Conservation (phyloP, 2,113 vertebrate genomes). For the Gnathonemus longibarbis region DNA sequence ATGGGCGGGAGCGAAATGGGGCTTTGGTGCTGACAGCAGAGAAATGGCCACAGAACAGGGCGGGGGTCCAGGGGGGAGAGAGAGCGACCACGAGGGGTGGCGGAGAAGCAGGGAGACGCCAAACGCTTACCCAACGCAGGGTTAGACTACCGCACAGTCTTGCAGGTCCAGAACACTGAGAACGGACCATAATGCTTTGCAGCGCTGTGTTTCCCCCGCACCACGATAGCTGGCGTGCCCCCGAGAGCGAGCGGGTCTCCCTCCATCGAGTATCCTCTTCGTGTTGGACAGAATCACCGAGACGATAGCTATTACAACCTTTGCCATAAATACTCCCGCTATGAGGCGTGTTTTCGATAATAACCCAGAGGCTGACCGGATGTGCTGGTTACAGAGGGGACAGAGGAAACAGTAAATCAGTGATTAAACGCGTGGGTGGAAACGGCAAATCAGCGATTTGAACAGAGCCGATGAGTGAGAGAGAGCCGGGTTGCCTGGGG, state of each 20-base stretch:
- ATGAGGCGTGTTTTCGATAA: neutral
- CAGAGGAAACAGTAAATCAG: slow-evolving; percentile 19
- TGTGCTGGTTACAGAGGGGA: neutral
- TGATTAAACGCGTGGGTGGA: neutral
- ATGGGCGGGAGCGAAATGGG: slow-evolving; percentile 9
- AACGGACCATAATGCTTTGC: neutral
- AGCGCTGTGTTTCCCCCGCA: neutral
- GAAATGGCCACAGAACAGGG: neutral
- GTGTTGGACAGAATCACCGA: neutral
- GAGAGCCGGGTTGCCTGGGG: neutral
- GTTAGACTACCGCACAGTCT: neutral
- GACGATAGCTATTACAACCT: neutral
- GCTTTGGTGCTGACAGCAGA: slow-evolving; percentile 18
- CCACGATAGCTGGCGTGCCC: neutral
- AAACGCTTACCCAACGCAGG: neutral
- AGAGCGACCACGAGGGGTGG: neutral
- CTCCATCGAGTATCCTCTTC: neutral
- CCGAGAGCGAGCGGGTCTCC: neutral
- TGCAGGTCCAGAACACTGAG: neutral
- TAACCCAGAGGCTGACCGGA: neutral
- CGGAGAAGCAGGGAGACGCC: neutral
- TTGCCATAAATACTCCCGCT: neutral
- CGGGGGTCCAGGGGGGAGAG: neutral
- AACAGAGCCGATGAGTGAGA: slow-evolving; percentile 4
- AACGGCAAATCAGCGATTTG: slow-evolving; percentile 9